These are phyloP conservation scores for Vanessa atalanta DNA, from an alignment of 1,140 invertebrate genomes.

Conservation along the genomic window DNA sequence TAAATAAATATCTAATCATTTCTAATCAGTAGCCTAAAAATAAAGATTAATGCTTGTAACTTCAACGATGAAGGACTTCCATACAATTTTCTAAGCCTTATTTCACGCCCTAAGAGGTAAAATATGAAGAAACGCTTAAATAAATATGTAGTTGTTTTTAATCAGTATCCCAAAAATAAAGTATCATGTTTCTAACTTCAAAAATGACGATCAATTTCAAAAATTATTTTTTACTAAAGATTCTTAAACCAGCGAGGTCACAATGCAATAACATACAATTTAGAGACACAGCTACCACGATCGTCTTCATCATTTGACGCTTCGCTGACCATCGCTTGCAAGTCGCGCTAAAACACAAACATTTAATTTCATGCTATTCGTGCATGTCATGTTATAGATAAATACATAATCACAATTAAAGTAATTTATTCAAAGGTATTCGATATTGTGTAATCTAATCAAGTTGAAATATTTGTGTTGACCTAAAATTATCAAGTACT, in stretches of 20 bases:
- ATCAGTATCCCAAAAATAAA: too few relatives aligned
- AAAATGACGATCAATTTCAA: too few relatives aligned
- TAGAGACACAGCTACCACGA: background rate
- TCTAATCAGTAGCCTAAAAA: too few relatives aligned
- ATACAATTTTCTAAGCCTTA: too few relatives aligned
- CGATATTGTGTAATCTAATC: conserved; percentile 17
- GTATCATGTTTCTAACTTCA: too few relatives aligned
- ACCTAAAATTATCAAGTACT: conserved; percentile 2
- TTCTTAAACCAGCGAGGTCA: background rate
- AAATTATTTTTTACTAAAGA: too few relatives aligned
- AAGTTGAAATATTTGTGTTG: background rate
- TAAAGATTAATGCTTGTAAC: too few relatives aligned
- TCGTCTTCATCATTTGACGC: background rate
- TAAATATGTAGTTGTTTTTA: too few relatives aligned
- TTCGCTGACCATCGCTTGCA: background rate
- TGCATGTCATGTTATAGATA: background rate
- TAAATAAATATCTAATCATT: too few relatives aligned
- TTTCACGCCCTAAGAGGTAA: too few relatives aligned
- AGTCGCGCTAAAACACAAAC: background rate
- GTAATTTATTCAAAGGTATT: background rate
- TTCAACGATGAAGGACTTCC: too few relatives aligned
- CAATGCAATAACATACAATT: background rate
- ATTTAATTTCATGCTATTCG: background rate
- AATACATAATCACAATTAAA: background rate
- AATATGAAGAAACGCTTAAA: too few relatives aligned